Conservation (phyloP, 2,888 invertebrate genomes). For the Lasioglossum oenotherae region DNA sequence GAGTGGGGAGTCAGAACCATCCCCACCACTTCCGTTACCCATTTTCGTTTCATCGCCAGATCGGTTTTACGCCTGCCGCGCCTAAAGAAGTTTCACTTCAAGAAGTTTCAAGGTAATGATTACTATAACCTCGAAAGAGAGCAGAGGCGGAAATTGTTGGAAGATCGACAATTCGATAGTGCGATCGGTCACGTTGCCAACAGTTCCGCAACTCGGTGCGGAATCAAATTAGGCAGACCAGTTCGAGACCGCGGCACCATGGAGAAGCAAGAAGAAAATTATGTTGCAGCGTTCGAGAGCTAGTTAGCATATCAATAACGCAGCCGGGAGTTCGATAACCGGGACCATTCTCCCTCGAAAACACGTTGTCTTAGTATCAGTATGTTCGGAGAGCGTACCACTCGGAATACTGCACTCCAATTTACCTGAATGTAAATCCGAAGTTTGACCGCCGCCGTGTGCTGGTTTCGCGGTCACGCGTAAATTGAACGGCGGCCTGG, state of each 20-base stretch:
- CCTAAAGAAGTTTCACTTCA: too few relatives aligned
- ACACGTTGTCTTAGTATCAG: slow-evolving; percentile 47
- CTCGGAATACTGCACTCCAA: slow-evolving; percentile 38
- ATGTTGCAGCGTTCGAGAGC: slow-evolving; percentile 26
- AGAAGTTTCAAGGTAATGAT: too few relatives aligned
- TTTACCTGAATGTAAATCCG: slow-evolving; percentile 56
- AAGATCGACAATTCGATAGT: neutral
- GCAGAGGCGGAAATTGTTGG: neutral
- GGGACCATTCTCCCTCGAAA: slow-evolving; percentile 32
- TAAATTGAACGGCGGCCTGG: slow-evolving; percentile 38
- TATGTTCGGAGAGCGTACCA: slow-evolving; percentile 29
- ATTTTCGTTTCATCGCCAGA: too few relatives aligned
- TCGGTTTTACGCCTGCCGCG: too few relatives aligned
- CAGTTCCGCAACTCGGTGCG: neutral
- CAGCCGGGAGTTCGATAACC: slow-evolving; percentile 41
- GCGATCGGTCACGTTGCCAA: neutral
- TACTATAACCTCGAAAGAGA: neutral
- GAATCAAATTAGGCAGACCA: neutral
- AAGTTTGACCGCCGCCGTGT: slow-evolving; percentile 34
- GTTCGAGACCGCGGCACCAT: slow-evolving; percentile 1
- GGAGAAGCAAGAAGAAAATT: slow-evolving; percentile 32
- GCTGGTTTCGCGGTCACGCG: slow-evolving; percentile 28
- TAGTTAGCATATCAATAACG: slow-evolving; percentile 56
- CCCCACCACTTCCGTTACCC: too few relatives aligned
- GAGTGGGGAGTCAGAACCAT: too few relatives aligned